Base-by-base conservation (phyloP, 2,888 invertebrate genomes). In the Drosophila kanekoi region DNA sequence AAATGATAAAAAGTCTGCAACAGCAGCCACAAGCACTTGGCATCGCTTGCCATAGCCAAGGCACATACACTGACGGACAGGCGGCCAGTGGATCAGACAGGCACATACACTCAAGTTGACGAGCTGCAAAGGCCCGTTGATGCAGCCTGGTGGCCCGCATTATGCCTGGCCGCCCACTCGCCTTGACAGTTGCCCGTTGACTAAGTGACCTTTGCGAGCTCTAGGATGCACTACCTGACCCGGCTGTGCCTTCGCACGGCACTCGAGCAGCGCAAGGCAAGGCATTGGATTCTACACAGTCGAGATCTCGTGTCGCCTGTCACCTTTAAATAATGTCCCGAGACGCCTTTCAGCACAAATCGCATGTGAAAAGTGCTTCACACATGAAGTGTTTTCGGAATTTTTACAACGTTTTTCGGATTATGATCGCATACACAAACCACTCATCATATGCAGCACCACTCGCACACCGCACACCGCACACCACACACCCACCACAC, bases 291-390 rank as follows among this genome's bases (percentile, higher is more conserved):
- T 60, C 28, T 61, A 44, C 59, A 45, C 38, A 62, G 61, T 53
- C 69, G 62, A 79, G 83, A 86, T 86, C 85, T 83, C 80, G 79
- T 87, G 82, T 81, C 64, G 77, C 76, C 74, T 83, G 90, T 84
- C 89, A 89, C 89, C 88, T 90, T 81, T 85, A 90, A 89, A 89
- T 90, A 90, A 89, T 90, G 88, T 87, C 89, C 80, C 88, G 84
- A 81, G 87, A 81, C 83, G 84, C 88, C 85, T 90, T 90, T 90
- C 89, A 90, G 79, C 89, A 89, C 89, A 90, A 90, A 90, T 90
- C 89, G 87, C 76, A 89, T 87, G 87, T 89, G 90, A 90, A 89
- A 89, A 89, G 90, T 85, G 79, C 77, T 89, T 86, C 84, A 81
- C 89, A 90, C 84, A 81, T 81, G 82, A 85, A 85, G 79, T 84